phyloP scores from a whole-genome alignment of 2,797 vertebrate genomes.

The Ispidina picta region DNA sequence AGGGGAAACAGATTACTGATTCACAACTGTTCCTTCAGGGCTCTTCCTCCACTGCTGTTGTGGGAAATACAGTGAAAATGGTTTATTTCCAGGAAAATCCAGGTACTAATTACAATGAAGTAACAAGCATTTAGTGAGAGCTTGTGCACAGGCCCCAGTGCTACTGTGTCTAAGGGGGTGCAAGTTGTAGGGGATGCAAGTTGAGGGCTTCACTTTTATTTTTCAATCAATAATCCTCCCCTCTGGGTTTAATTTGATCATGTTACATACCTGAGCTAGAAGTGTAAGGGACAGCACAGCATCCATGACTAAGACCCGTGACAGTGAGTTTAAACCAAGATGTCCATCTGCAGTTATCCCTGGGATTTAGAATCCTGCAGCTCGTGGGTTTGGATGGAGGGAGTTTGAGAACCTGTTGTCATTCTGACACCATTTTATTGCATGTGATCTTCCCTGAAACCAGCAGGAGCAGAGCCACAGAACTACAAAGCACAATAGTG shows the following conservation, averaged over 20 bases:
- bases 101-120: not conserved
- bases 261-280: not conserved
- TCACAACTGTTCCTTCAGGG: not conserved
- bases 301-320: not conserved
- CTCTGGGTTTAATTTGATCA: not conserved
- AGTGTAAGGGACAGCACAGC: not conserved
- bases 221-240: not conserved
- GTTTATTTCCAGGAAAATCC: not conserved
- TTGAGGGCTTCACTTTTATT: not conserved
- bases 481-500: not conserved
- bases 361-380: not conserved
- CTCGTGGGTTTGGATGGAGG: not conserved
- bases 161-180: not conserved
- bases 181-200: not conserved
- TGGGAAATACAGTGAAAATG: not conserved
- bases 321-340: not conserved
- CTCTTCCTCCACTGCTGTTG: not conserved
- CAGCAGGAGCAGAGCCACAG: not conserved
- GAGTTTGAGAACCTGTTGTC: not conserved
- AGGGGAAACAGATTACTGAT: not conserved
- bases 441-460: not conserved
- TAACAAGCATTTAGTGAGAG: not conserved
- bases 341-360: accelerated
- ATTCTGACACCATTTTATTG: not conserved
- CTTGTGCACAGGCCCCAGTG: not conserved